A percentile compares a stretch with the other conserved stretches of the same genome.
phyloP scores from a whole-genome alignment of 1,140 invertebrate genomes.

The Gryllus bimaculatus region DNA sequence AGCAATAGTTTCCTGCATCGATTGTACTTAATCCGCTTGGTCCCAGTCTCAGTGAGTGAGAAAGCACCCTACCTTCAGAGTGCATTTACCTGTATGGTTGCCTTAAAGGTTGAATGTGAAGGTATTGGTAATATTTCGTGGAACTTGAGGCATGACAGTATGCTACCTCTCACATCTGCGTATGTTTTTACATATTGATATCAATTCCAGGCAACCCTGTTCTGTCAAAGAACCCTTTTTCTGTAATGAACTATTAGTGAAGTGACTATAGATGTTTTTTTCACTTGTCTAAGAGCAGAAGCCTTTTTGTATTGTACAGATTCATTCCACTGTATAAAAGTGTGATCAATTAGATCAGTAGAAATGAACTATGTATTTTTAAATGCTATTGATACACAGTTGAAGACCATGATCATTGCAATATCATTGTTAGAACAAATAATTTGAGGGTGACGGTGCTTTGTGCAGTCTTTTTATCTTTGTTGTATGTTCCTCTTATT shows the following conservation, averaged over 20 bases:
- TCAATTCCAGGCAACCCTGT: background rate
- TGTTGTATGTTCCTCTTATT: background rate
- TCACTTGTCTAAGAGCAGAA: background rate
- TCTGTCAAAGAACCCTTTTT: background rate
- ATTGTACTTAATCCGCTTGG: background rate
- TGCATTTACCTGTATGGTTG: slow-evolving; percentile 4
- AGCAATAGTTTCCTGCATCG: background rate
- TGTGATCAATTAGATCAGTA: background rate
- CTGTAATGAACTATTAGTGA: background rate
- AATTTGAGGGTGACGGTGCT: background rate
- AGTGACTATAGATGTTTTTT: background rate
- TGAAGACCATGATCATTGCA: background rate
- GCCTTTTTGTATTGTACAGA: background rate
- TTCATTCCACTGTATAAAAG: background rate
- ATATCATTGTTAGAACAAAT: background rate
- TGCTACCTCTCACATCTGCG: background rate
- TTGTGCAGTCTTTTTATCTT: background rate
- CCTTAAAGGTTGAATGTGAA: background rate
- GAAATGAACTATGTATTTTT: background rate
- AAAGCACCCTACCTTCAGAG: background rate
- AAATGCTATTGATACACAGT: background rate
- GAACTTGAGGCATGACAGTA: background rate
- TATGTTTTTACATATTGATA: background rate
- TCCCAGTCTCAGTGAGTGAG: background rate
- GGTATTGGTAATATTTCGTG: background rate